phyloP scores from a whole-genome alignment of 2,113 vertebrate species.

The Gymnobelideus leadbeateri region DNA sequence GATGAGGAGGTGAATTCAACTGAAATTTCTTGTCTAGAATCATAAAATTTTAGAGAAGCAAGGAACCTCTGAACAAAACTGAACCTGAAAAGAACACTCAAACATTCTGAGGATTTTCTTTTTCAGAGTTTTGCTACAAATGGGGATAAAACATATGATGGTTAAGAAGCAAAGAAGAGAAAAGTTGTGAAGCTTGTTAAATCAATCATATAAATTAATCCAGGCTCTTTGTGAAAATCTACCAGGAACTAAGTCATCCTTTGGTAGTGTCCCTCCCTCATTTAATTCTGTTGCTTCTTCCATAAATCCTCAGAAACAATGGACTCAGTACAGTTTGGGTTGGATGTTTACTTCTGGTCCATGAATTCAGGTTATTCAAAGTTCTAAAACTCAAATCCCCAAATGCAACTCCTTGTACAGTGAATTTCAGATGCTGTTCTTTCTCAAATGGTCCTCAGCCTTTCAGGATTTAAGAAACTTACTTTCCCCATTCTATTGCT shows the following conservation, averaged over 20 bases:
- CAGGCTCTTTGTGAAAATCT: not conserved
- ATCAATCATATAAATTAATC: not conserved
- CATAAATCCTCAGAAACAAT: not conserved
- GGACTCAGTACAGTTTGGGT: not conserved
- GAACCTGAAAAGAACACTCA: not conserved
- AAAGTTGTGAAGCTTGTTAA: not conserved
- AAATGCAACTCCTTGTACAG: not conserved
- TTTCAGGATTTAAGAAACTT: not conserved
- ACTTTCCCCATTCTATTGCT: not conserved
- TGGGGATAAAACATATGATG: not conserved
- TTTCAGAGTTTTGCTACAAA: not conserved
- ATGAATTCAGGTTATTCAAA: not conserved
- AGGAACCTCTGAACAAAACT: not conserved
- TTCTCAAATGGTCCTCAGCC: not conserved
- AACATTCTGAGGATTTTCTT: not conserved
- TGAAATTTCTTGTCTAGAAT: not conserved
- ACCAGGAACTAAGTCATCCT: not conserved
- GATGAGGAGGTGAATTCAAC: not conserved
- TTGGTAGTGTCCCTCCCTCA: not conserved
- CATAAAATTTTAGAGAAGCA: not conserved
- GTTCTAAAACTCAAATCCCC: not conserved
- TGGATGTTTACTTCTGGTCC: not conserved
- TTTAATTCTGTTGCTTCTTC: not conserved
- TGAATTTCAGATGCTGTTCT: not conserved
- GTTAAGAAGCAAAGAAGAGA: not conserved